phyloP scores from a whole-genome alignment of 2,888 invertebrate species.

The Drosophila ustulata region DNA sequence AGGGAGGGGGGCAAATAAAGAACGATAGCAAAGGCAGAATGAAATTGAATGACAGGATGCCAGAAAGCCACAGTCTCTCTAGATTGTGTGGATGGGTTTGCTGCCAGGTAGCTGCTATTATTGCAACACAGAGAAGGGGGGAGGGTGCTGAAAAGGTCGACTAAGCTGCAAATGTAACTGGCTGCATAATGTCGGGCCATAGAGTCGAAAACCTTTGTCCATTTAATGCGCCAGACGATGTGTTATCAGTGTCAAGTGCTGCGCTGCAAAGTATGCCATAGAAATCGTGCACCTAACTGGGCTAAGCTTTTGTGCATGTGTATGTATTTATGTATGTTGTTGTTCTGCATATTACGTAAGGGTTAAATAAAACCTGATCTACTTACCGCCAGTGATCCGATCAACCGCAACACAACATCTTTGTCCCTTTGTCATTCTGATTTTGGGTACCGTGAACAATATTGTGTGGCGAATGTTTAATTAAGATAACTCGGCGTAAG shows the following conservation, averaged over 20 bases:
- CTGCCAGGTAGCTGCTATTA: conserved; percentile 6
- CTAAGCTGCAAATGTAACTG: conserved; percentile 36
- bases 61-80: conserved; percentile 14
- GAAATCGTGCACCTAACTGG: conserved; percentile 49
- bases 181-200: conserved; percentile 58
- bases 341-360: conserved; percentile 16
- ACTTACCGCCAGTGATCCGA: conserved; percentile 38
- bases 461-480: not conserved
- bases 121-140: conserved; percentile 7
- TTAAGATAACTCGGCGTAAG: not conserved
- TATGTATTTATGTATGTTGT: not conserved
- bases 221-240: conserved; percentile 74
- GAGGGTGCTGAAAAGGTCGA: not conserved
- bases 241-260: conserved; percentile 82
- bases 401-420: not conserved
- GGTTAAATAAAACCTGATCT: conserved; percentile 32
- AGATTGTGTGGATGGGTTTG: not conserved
- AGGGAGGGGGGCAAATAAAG: conserved; percentile 35
- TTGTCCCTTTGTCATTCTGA: not conserved
- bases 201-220: conserved; percentile 61
- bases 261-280: conserved; percentile 66
- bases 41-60: conserved; percentile 48
- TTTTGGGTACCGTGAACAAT: not conserved
- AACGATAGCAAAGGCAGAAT: conserved; percentile 43
- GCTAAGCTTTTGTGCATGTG: conserved; percentile 25